These are phyloP conservation scores for Mormyrus iriodes DNA, from an alignment of 2,113 vertebrate genomes.

Conservation along the genomic window DNA sequence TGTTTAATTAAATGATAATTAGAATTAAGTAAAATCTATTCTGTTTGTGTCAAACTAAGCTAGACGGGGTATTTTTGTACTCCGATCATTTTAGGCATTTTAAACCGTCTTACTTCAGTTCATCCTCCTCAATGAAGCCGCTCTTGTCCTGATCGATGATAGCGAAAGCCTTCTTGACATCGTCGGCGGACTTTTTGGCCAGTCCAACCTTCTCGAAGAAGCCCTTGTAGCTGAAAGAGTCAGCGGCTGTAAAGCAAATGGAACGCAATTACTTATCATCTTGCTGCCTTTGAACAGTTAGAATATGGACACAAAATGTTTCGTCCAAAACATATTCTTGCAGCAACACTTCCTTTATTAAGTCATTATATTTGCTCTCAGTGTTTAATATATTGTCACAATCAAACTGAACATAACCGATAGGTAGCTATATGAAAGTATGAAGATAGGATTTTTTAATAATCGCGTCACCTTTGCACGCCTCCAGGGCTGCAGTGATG, in stretches of 20 bases:
- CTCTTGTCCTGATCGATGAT: slow-evolving; percentile 78
- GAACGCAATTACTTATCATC: not conserved
- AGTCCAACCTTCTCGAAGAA: slow-evolving; percentile 69
- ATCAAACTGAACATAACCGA: not conserved
- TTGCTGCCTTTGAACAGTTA: not conserved
- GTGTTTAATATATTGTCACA: not conserved
- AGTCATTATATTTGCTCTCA: not conserved
- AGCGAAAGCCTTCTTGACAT: slow-evolving; percentile 65
- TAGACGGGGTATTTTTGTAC: not conserved
- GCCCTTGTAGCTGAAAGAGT: slow-evolving; percentile 65
- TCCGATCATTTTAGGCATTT: not conserved
- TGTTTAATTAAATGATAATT: not conserved
- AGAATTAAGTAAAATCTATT: not conserved
- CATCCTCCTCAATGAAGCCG: slow-evolving; percentile 73
- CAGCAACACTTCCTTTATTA: not conserved
- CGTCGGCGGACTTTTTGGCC: slow-evolving; percentile 54
- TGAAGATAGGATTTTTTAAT: not conserved
- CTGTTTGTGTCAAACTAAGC: not conserved
- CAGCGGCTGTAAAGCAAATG: slow-evolving; percentile 57
- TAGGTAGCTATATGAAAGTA: not conserved
- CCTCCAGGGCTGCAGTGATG: slow-evolving; percentile 66
- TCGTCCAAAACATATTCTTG: not conserved
- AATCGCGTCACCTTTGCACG: slow-evolving; percentile 62
- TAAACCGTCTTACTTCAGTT: slow-evolving; percentile 65
- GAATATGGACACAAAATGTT: not conserved